Base-by-base conservation (phyloP, 2,888 invertebrate species). In the Watsonalla cultraria region DNA sequence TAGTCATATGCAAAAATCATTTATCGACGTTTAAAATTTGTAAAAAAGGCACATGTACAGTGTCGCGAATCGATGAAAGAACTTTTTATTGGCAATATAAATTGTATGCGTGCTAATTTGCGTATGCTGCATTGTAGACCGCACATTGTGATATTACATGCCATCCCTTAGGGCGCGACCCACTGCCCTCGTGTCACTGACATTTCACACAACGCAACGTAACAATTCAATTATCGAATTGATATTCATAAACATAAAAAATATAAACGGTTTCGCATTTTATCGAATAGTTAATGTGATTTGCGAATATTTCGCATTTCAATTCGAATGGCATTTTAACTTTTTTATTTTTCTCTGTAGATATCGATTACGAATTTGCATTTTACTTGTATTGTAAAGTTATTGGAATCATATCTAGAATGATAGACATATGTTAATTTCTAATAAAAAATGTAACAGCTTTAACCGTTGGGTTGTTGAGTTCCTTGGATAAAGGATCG, bases 1-100 rank as follows among this genome's bases (percentile, higher is more conserved):
- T 62, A 64, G 82, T 79, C 87, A 87, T 89, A 90, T 90, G 90
- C 83, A 88, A 90, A 90, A 90, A 86, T 85, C 86, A 84, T 89
- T 90, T 89, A 86, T 84, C 76, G 80, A 76, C 77, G 77, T 86
- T 88, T 85, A 84, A 84, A 86, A 81, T 78, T 81, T 78, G 75
- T 82, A 86, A 81, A 78, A 66, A 60, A 62, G 81, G 83, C 86
- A 80, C 85, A 84, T 83, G 87, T 77, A 80, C 76, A 69, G 70
- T 74, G 77, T 74, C 63, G 71, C 86, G 74, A 84, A 89, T 88
- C 73, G 70, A 76, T 86, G 83, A 88, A 90, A 84, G 78, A 76
- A 59, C 77, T 82, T 84, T 88, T 86, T 85, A 86, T 84, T 78
- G 86, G 61, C 85, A 72, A 87, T 88, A 88, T 89, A 89, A 89